Evolutionary conservation across 1,140 invertebrate genomes (phyloP).

Genomic region (Neotoxoptera formosana): DNA sequence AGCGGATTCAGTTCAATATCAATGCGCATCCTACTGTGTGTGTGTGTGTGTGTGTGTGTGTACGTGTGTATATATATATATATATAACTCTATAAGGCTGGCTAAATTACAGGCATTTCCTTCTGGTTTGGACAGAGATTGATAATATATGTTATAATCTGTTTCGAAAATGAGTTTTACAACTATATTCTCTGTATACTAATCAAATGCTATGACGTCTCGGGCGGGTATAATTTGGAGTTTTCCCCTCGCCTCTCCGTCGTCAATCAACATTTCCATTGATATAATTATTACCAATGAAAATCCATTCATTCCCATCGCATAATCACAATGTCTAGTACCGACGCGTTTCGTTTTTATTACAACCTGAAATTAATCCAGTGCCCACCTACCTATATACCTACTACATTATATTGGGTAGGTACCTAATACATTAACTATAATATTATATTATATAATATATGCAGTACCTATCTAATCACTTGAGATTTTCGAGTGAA

Average conservation of each 20-base stretch:
- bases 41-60: background rate
- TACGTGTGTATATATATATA: background rate
- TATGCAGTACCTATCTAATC: background rate
- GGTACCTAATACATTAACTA: background rate
- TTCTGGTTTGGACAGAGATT: slow-evolving; percentile 52
- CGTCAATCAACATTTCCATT: slow-evolving; percentile 40
- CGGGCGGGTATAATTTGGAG: slow-evolving; percentile 27
- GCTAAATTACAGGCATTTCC: slow-evolving; percentile 54
- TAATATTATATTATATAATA: background rate
- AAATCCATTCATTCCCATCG: slow-evolving; percentile 27
- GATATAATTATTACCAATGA: slow-evolving; percentile 46
- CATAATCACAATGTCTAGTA: background rate
- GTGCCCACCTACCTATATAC: no score
- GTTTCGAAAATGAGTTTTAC: slow-evolving; percentile 50
- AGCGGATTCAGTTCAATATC: slow-evolving; percentile 39
- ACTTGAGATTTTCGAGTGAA: slow-evolving; percentile 1
- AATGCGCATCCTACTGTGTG: slow-evolving; percentile 1
- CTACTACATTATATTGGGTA: background rate
- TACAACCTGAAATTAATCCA: background rate
- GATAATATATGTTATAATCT: slow-evolving; percentile 46
- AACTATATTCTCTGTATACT: slow-evolving; percentile 40
- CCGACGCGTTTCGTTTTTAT: background rate
- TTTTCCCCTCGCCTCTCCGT: background rate
- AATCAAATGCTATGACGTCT: slow-evolving; percentile 45
- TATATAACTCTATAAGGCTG: background rate